These are phyloP conservation scores for Periophthalmus magnuspinnatus DNA, from an alignment of 2,797 vertebrate genomes.

Conservation along the genomic window DNA sequence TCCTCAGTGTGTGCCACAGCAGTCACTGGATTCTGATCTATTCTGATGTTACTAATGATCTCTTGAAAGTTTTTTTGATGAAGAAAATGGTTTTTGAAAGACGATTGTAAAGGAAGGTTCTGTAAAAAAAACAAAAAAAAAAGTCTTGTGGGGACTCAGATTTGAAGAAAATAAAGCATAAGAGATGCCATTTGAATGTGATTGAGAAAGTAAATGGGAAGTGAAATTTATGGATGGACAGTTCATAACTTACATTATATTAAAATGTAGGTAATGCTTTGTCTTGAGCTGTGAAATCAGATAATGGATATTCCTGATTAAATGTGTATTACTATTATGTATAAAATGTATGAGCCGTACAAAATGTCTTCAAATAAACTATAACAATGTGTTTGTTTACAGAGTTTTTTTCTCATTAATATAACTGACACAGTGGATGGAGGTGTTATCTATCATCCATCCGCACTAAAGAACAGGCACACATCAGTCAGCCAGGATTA, in stretches of 20 bases:
- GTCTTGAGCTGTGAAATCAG: slow-evolving; percentile 29
- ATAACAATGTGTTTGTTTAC: not conserved
- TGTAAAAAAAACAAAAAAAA: slow-evolving; percentile 7
- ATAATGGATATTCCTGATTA: slow-evolving; percentile 15
- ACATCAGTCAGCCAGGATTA: no score
- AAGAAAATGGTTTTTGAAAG: slow-evolving; percentile 47
- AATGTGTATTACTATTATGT: not conserved
- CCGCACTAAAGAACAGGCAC: no score
- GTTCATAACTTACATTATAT: slow-evolving; percentile 59
- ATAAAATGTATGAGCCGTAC: not conserved
- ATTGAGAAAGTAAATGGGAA: slow-evolving; percentile 65
- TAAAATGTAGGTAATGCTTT: slow-evolving; percentile 22
- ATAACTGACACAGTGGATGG: not conserved
- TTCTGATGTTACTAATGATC: slow-evolving; percentile 28
- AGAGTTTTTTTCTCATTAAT: not conserved
- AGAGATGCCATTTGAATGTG: slow-evolving; percentile 62
- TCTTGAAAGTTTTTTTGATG: slow-evolving; percentile 34
- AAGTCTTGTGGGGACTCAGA: slow-evolving; percentile 42
- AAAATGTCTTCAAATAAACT: not conserved
- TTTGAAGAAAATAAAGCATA: slow-evolving; percentile 43
- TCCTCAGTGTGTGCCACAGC: slow-evolving; percentile 7
- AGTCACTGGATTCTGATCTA: slow-evolving; percentile 30
- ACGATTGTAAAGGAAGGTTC: slow-evolving; percentile 35
- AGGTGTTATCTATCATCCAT: no score
- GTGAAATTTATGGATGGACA: slow-evolving; percentile 62